Conservation (phyloP, 1,140 invertebrate genomes). For the Halesus radiatus region DNA sequence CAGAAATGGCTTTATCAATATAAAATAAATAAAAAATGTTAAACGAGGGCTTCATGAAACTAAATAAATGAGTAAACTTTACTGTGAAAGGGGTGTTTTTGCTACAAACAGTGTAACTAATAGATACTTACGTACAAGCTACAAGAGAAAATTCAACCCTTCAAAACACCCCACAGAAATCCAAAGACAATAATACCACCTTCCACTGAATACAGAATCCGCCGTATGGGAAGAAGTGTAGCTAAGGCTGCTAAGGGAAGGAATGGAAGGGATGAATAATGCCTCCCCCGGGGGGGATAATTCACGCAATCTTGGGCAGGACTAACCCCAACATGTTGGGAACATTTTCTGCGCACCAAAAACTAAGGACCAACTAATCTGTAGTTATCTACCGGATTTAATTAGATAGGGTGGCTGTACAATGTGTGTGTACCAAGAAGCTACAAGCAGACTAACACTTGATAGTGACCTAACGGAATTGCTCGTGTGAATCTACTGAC, state of each 20-base stretch:
- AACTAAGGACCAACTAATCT: constrained; percentile 23
- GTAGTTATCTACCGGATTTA: constrained; percentile 16
- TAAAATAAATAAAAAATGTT: background rate
- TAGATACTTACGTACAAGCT: constrained; percentile 15
- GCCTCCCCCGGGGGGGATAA: constrained; percentile 42
- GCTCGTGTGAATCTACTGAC: too few relatives aligned
- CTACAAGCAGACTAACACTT: too few relatives aligned
- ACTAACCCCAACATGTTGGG: constrained; percentile 13
- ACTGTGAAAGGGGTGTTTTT: too few relatives aligned
- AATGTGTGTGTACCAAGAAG: too few relatives aligned
- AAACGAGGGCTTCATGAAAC: background rate
- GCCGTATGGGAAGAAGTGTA: too few relatives aligned
- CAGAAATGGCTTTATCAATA: background rate
- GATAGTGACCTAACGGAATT: too few relatives aligned
- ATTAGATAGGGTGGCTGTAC: background rate
- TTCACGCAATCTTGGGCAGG: constrained; percentile 39
- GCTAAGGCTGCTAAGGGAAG: background rate
- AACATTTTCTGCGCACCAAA: constrained; percentile 21
- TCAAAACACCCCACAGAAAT: background rate
- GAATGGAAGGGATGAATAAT: constrained; percentile 40
- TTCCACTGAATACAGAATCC: background rate
- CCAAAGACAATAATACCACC: background rate
- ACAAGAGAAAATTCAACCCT: background rate
- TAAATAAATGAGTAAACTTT: too few relatives aligned
- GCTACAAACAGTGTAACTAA: background rate